Evolutionary conservation across 2,888 invertebrate genomes (phyloP), one percentile per base, ranked within the genome.

Genomic region (Meganola albula): DNA sequence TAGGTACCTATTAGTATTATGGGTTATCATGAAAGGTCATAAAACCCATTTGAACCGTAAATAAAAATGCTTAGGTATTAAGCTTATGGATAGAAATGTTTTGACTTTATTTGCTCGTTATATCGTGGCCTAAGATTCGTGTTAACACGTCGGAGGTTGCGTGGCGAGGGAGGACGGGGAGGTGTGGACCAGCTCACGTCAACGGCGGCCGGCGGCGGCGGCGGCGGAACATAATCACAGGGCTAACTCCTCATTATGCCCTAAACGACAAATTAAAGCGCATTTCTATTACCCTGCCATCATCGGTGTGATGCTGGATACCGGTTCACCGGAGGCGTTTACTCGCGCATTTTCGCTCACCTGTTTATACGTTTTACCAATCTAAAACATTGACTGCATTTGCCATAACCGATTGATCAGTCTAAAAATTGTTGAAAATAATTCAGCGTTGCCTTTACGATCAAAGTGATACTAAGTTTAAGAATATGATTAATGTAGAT

Each of bases 191-290:
- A 52, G 53, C 56, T 54, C 50, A 72, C 83, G 88, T 88, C 88
- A 87, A 75, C 86, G 80, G 77, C 79, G 82, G 79, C 78, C 71
- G 74, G 71, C 75, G 73, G 79, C 74, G 72, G 82, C 85, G 73
- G 67, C 72, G 84, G 84, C 78, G 75, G 75, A 67, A 65, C 45
- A 68, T 88, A 88, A 88, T 88, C 85, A 88, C 88, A 88, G 88
- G 83, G 78, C 84, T 54, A 62, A 65, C 63, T 67, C 64, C 78
- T 85, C 83, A 87, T 87, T 86, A 84, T 82, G 67, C 76, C 76
- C 78, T 84, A 85, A 85, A 85, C 84, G 84, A 85, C 84, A 85
- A 85, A 84, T 85, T 85, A 85, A 85, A 83, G 75, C 78, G 82
- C 78, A 72, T 82, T 85, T 84, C 84, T 84, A 84, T 84, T 84